Conservation (phyloP, 2,113 vertebrate species). For the Myiozetetes cayanensis region DNA sequence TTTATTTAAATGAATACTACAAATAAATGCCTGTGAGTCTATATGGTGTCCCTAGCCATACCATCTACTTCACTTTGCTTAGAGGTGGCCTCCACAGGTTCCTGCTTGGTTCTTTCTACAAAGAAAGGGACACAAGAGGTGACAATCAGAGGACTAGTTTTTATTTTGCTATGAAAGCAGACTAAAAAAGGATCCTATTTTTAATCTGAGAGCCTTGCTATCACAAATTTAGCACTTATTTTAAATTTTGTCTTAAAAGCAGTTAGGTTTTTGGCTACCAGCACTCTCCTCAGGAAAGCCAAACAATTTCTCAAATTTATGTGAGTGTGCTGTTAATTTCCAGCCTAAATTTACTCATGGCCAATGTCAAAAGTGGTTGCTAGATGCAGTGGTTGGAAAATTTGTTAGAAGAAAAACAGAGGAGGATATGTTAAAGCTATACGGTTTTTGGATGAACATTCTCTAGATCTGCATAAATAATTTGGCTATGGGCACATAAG, state of each 20-base stretch:
- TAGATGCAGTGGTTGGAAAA: slow-evolving; percentile 4
- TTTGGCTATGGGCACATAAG: background rate
- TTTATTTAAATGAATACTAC: background rate
- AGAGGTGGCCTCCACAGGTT: background rate
- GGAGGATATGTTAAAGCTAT: slow-evolving; percentile 8
- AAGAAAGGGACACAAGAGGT: background rate
- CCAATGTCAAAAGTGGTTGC: background rate
- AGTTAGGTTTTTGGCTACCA: background rate
- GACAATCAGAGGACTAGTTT: background rate
- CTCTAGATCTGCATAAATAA: slow-evolving; percentile 38
- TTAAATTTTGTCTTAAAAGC: background rate
- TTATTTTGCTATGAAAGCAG: background rate
- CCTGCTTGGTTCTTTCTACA: background rate
- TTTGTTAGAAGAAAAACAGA: background rate
- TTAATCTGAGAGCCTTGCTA: background rate
- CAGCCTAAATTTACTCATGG: background rate
- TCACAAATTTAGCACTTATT: background rate
- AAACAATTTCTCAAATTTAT: background rate
- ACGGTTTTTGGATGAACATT: background rate
- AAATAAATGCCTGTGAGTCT: background rate
- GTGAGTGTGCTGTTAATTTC: background rate
- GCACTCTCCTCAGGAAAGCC: background rate
- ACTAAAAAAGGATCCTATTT: background rate
- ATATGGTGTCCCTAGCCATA: background rate
- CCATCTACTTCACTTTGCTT: background rate